Evolutionary conservation across 2,888 invertebrate genomes (phyloP).

Genomic region (Ormyrus rosae): DNA sequence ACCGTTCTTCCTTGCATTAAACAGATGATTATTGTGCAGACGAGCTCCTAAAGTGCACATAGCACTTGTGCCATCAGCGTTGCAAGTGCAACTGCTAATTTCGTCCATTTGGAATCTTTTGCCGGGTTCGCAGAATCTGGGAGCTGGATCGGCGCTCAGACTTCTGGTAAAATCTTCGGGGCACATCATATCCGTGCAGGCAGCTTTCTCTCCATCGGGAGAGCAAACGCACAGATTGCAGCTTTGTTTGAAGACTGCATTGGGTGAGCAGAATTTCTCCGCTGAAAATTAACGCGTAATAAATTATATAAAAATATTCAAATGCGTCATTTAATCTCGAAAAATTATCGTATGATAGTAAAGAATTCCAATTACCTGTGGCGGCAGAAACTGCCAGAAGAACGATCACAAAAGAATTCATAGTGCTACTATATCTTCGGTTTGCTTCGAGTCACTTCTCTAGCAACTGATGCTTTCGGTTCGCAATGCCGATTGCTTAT

Average conservation of each 20-base stretch:
- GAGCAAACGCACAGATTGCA: slow-evolving; percentile 79
- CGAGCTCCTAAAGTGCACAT: too few species aligned
- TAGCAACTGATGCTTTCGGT: background rate
- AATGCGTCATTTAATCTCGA: too few species aligned
- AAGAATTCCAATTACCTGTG: slow-evolving; percentile 22
- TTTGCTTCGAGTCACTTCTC: background rate
- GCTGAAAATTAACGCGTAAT: slow-evolving; percentile 18
- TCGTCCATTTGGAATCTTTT: slow-evolving; percentile 27
- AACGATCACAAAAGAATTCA: slow-evolving; percentile 19
- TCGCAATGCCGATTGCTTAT: background rate
- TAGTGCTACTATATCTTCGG: background rate
- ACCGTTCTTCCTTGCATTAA: too few species aligned
- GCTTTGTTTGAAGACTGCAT: slow-evolving; percentile 76
- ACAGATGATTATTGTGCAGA: background rate
- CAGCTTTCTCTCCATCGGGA: slow-evolving; percentile 76
- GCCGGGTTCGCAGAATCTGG: slow-evolving; percentile 22
- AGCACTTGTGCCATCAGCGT: too few species aligned
- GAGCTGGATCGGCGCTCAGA: too few species aligned
- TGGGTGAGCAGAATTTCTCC: slow-evolving; percentile 65
- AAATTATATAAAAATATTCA: background rate
- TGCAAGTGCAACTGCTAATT: too few species aligned
- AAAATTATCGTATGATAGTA: too few species aligned
- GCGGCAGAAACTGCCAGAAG: slow-evolving; percentile 8
- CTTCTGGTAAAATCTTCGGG: background rate
- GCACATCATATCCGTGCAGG: slow-evolving; percentile 75